Evolutionary conservation across 64 coral and sea anemone genomes (phyloP).

Genomic region (Catalaphyllia jardinei): DNA sequence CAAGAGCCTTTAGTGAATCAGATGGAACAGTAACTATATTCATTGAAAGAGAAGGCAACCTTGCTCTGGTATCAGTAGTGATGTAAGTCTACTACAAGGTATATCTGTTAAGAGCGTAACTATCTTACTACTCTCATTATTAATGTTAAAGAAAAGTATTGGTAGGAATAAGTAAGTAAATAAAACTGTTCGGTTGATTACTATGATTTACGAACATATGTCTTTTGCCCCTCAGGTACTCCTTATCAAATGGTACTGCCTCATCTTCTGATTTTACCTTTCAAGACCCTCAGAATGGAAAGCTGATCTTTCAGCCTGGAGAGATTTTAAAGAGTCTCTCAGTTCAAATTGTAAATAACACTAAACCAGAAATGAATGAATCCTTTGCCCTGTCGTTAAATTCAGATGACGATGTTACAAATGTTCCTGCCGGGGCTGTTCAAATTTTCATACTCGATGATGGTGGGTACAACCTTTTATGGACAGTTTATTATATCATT

Average conservation of each 20-base stretch:
- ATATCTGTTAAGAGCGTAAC: background rate
- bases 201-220: no score
- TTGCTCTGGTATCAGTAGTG: background rate
- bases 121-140: no score
- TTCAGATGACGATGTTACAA: background rate
- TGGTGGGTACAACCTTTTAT: background rate
- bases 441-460: background rate
- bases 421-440: background rate
- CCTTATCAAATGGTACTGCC: background rate
- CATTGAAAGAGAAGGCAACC: constrained; percentile 9
- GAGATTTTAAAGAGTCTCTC: background rate
- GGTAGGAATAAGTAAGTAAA: no score
- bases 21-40: constrained; percentile 1
- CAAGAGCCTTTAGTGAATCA: background rate
- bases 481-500: no score
- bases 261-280: background rate
- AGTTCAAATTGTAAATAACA: background rate
- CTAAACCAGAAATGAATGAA: background rate
- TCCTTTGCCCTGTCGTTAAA: background rate
- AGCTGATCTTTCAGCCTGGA: background rate
- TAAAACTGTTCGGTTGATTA: no score
- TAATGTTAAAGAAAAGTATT: no score
- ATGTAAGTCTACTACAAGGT: background rate
- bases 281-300: background rate
- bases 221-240: background rate